Evolutionary conservation across 2,888 invertebrate species (phyloP), one percentile per base, ranked within the genome.

Genomic region (Hypomecis punctinalis): DNA sequence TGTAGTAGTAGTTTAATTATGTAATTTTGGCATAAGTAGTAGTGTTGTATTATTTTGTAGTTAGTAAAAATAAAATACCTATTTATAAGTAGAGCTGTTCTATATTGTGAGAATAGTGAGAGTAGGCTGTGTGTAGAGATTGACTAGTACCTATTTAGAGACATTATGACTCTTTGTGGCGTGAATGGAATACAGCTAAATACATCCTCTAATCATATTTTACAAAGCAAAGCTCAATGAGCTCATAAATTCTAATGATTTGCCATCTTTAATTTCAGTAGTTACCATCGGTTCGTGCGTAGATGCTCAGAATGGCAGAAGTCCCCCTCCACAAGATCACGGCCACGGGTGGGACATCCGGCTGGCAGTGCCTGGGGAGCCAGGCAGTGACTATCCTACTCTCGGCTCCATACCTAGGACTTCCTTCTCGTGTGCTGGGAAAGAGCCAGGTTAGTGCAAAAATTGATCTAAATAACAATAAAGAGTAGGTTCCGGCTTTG

Each of bases 371-470:
- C 95, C 95, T 6, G 95, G 95, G 0, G 94, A 95, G 74, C 95
- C 96, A 0, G 95, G 95, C 11, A 86, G 87, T 48, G 95, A 96
- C 83, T 96, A 96, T 78, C 95, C 95, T 0, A 94, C 94, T 23
- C 93, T 94, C 39, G 90, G 91, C 52, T 83, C 82, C 35, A 93
- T 95, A 73, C 95, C 95, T 0, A 89, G 93, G 66, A 95, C 95
- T 0, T 85, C 91, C 23, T 96, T 95, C 77, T 92, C 94, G 0
- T 96, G 95, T 76, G 91, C 94, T 67, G 94, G 94, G 46, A 93
- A 93, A 77, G 88, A 89, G 65, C 93, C 94, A 83, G 95, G 95
- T 95, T n/a, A 4, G 5, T 11, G n/a, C 37, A n/a, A 9, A 11
- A 9, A 51, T 23, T 6, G 2, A 0, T 5, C 13, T 23, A 47